A percentile compares a stretch with the other conserved stretches of the same genome.
Evolutionary conservation across 2,888 invertebrate species (phyloP).

Genomic region (Sthenelais limicola): DNA sequence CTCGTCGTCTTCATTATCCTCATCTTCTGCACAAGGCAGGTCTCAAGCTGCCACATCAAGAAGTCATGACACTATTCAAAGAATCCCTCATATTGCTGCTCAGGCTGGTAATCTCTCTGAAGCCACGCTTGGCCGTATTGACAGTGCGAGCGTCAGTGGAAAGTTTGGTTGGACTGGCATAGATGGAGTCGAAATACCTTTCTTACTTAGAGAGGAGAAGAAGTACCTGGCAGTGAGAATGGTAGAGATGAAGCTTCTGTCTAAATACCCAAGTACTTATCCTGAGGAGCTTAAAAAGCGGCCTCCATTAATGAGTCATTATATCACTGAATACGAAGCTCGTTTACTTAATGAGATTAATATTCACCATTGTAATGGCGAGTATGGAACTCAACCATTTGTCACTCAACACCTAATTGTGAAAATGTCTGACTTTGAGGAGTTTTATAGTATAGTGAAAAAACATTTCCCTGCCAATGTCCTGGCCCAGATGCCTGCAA

Average conservation of each 20-base stretch:
- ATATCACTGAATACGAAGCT: slow-evolving; percentile 92
- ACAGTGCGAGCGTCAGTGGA: slow-evolving; percentile 73
- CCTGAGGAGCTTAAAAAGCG: slow-evolving; percentile 90
- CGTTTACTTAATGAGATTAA: slow-evolving; percentile 93
- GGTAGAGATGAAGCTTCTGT: slow-evolving; percentile 86
- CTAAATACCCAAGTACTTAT: slow-evolving; percentile 66
- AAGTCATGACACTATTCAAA: slow-evolving; percentile 15
- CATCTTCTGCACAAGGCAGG: too few relatives aligned
- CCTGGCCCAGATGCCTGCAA: slow-evolving; percentile 22
- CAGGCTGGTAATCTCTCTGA: slow-evolving; percentile 21
- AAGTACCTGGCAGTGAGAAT: slow-evolving; percentile 95
- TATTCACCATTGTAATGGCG: slow-evolving; percentile 89
- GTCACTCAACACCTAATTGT: slow-evolving; percentile 92
- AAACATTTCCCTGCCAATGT: slow-evolving; percentile 62
- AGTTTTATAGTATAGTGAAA: slow-evolving; percentile 86
- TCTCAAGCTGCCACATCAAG: too few relatives aligned
- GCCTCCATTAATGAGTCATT: slow-evolving; percentile 92
- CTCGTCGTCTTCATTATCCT: too few relatives aligned
- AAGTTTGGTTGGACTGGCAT: slow-evolving; percentile 93
- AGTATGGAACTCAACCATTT: slow-evolving; percentile 90
- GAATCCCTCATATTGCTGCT: slow-evolving; percentile 21
- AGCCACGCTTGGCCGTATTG: slow-evolving; percentile 54
- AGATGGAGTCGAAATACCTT: slow-evolving; percentile 83
- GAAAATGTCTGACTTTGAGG: slow-evolving; percentile 87
- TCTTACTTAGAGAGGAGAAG: slow-evolving; percentile 86